Base-by-base conservation (phyloP, 2,797 vertebrate genomes). In the Platalea minor region DNA sequence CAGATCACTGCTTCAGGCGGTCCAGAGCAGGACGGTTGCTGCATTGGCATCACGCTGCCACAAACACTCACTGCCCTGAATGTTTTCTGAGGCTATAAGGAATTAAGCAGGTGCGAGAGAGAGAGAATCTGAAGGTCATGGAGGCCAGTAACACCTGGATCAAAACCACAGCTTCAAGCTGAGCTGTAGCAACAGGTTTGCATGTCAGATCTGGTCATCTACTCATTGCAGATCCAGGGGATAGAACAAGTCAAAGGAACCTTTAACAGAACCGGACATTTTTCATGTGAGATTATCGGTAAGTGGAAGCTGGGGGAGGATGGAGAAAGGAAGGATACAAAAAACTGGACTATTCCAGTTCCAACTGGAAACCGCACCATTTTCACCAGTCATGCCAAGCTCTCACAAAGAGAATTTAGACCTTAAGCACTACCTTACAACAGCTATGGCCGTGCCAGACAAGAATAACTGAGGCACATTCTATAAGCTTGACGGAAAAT, bases 21-120 rank as follows among this genome's bases (percentile, higher is more conserved):
- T 9, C 31, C n/a, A 31, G 46, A 33, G 68, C 21, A 23, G 74
- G 29, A 39, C 2, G 29, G 50, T 5, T 35, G 35, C 31, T 23
- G 53, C 41, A 18, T 3, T 33, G 57, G 24, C 43, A 37, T 7
- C 11, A 11, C 2, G 4, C 23, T 28, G 72, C 72, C 88, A 89
- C 1, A 1, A 23, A 10, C 16, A 1, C 28, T 28, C 23, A 41
- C 23, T 33, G 39, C 53, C 51, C 28, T 5, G 5, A 60, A 16
- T 2, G 1, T 17, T 45, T 39, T 46, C 45, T 13, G 41, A 57
- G 51, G 43, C 57, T 54, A 13, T 19, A 10, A 10, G 25, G n/a
- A 64, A 48, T 65, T 43, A 25, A 78, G 35, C 45, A 54, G 46
- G 26, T 28, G 46, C 5, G 35, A 35, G 3, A 59, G 73, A 48